Evolutionary conservation across 2,797 vertebrate species (phyloP), one percentile per base, ranked within the genome.

Genomic region (Esox masquinongy): DNA sequence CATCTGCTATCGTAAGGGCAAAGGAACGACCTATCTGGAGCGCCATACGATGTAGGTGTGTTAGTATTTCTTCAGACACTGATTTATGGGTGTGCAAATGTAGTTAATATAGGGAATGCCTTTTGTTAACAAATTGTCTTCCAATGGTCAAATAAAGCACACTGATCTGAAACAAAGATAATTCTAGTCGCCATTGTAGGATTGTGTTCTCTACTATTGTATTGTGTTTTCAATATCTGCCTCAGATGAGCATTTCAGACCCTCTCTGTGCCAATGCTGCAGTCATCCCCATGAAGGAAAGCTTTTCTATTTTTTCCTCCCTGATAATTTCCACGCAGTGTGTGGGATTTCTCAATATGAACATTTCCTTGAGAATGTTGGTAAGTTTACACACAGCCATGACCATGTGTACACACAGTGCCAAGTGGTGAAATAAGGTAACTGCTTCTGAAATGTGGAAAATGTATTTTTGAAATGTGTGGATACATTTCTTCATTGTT

Each of bases 181-280:
- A 92, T 90, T 87, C 84, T 77, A 73, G 79, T 86, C 73, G 80
- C 74, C 78, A 39, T 77, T 80, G 80, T 91, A 90, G 86, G 89
- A 90, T 88, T 87, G 83, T 79, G 50, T 84, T 82, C 84, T 85
- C 78, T 77, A 17, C 73, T 75, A 74, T 76, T 77, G 74, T 77
- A 80, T 84, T 86, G 81, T 82, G 86, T 86, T 88, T 87, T 86
- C 77, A 85, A 81, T 85, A 86, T 90, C 83, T 84, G 79, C 76
- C 83, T 78, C 73, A 79, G 81, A 9, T 66, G 68, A 83, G 87
- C 79, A 74, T 72, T 50, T 61, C 72, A 66, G 74, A 61, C 6
- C 64, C 5, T 81, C 78, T 1, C 47, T 15, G 77, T 78, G 79
- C 84, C 79, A 74, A 77, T 3, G 14, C 79, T 80, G 83, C 71